Evolutionary conservation across 2,113 vertebrate species (phyloP), one percentile per base, ranked within the genome.

Genomic region (Colinus virginianus): DNA sequence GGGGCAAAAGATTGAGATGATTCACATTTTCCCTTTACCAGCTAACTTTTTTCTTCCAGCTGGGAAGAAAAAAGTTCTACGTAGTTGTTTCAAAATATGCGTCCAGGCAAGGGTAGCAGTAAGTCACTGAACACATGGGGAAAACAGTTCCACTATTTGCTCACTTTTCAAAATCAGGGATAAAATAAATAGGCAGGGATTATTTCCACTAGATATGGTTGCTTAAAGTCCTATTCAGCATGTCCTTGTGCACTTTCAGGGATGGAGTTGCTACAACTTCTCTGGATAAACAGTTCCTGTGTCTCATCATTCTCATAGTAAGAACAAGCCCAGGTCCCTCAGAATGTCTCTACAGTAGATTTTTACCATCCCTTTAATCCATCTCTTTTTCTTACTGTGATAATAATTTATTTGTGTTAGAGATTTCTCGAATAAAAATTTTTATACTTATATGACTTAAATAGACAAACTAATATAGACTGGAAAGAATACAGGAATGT

Each of bases 51-150:
- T n/a, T n/a, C n/a, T n/a, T n/a, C n/a, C n/a, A n/a, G n/a, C 11
- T 28, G 34, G 17, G 13, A 19, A 74, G 49, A 40, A 23, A 70
- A 74, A 67, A 8, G 12, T 45, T 70, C 34, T 51, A 3, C 69
- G 8, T 23, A 13, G 7, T 26, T 0, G 0, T 64, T 79, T 42
- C 26, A 79, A 70, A 61, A 62, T 36, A 45, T 17, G 9, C 6
- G 1, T 9, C 16, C 40, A 25, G 16, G 6, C 3, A 61, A 70
- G 61, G 3, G 32, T 7, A 49, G 4, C 22, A 59, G 36, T 16
- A 45, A 45, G 34, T 40, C 3, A 1, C 8, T 3, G 7, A 48
- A 66, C 26, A 43, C 26, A 11, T 1, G 2, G 62, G 22, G 19
- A 88, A 74, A 25, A 75, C 1, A 1, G 13, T 86, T 17, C 11